phyloP scores from a whole-genome alignment of 2,888 invertebrate genomes.

The Petrophora chlorosata region DNA sequence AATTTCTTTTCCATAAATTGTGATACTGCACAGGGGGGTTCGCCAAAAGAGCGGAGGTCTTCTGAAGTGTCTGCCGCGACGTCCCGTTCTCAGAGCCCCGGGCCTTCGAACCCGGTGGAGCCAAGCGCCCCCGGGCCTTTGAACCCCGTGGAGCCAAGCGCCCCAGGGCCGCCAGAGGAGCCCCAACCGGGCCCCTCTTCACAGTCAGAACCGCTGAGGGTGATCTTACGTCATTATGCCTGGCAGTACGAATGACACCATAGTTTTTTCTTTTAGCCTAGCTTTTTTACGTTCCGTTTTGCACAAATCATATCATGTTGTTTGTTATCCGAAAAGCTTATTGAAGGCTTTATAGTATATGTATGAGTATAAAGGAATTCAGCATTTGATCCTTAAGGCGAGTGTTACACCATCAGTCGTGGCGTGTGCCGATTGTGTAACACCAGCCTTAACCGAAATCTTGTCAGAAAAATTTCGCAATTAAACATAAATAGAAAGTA shows the following conservation, averaged over 20 bases:
- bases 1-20: conserved; percentile 26
- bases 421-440: conserved; percentile 37
- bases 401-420: conserved; percentile 37
- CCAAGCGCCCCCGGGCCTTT: conserved; percentile 44
- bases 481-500: not conserved
- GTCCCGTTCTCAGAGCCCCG: conserved; percentile 52
- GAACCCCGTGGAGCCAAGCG: conserved; percentile 45
- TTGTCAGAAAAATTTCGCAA: conserved; percentile 12
- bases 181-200: conserved; percentile 68
- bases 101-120: conserved; percentile 50
- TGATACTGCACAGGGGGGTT: conserved; percentile 55
- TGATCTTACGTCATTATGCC: conserved; percentile 80
- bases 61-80: conserved; percentile 58
- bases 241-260: conserved; percentile 82
- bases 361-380: conserved; percentile 73
- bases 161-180: conserved; percentile 52
- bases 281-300: conserved; percentile 66
- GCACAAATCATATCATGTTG: conserved; percentile 63
- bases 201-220: conserved; percentile 70
- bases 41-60: conserved; percentile 60
- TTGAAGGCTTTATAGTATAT: conserved; percentile 49
- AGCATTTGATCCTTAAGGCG: conserved; percentile 68
- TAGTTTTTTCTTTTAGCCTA: conserved; percentile 76
- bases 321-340: conserved; percentile 48
- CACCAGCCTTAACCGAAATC: conserved; percentile 21